Conservation (phyloP, 2,797 vertebrate genomes). For the Iguana delicatissima region DNA sequence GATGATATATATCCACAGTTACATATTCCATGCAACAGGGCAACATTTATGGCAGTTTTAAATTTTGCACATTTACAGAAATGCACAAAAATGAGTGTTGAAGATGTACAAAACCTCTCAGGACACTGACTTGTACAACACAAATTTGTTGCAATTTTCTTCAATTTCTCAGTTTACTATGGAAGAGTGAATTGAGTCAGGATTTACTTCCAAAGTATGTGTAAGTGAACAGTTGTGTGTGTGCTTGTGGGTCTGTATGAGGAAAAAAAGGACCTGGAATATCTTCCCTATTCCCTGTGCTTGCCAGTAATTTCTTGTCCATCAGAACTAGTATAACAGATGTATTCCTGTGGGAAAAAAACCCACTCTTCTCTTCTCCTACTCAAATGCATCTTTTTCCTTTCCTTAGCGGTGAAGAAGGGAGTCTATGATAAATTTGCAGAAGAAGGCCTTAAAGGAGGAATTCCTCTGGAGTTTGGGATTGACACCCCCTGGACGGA, state of each 20-base stretch:
- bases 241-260: too few relatives aligned
- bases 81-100: too few relatives aligned
- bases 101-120: too few relatives aligned
- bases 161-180: too few relatives aligned
- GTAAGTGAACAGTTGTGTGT: not conserved
- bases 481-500: slow-evolving; percentile 84
- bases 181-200: too few relatives aligned
- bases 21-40: too few relatives aligned
- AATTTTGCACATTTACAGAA: too few relatives aligned
- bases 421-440: slow-evolving; percentile 95
- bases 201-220: not conserved
- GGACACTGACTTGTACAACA: too few relatives aligned
- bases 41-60: too few relatives aligned
- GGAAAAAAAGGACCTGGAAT: not conserved
- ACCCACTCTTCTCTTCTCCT: not conserved
- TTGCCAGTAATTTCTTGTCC: too few relatives aligned
- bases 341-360: not conserved
- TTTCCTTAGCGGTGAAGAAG: slow-evolving; percentile 86
- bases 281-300: not conserved
- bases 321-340: not conserved
- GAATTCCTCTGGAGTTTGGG: slow-evolving; percentile 86
- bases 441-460: slow-evolving; percentile 91
- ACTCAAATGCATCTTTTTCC: not conserved
- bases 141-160: too few relatives aligned
- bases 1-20: too few relatives aligned